These are phyloP conservation scores for Prionace glauca DNA, from an alignment of 2,797 vertebrate genomes.

Conservation along the genomic window DNA sequence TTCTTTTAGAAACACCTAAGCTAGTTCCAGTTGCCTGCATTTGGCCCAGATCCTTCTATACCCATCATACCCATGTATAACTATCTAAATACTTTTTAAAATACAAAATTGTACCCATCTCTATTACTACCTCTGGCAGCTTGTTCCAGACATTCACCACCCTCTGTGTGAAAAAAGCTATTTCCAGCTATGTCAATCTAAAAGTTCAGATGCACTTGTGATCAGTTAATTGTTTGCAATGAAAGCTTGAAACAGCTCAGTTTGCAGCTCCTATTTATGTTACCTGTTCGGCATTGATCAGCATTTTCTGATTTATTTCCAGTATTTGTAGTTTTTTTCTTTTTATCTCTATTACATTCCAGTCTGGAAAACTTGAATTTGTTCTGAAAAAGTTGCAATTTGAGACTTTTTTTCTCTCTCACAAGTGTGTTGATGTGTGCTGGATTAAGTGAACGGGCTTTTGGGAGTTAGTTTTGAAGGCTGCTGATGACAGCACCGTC, in stretches of 20 bases:
- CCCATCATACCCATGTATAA: no score
- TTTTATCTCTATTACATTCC: not conserved
- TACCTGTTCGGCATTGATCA: not conserved
- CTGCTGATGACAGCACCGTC: not conserved
- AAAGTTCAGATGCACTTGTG: not conserved
- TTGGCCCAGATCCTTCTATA: no score
- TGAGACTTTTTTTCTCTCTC: not conserved
- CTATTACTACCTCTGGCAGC: no score
- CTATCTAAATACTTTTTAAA: no score
- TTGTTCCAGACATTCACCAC: no score
- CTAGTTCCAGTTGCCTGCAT: no score
- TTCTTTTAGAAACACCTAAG: no score
- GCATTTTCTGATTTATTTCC: not conserved
- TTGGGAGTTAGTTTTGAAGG: not conserved
- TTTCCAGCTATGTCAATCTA: not conserved
- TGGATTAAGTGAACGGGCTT: not conserved
- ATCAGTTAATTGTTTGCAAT: not conserved
- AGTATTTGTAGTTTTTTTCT: not conserved
- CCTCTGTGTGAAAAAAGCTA: no score
- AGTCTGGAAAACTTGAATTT: not conserved
- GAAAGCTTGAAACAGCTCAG: not conserved
- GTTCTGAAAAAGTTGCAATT: not conserved
- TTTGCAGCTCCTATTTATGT: not conserved
- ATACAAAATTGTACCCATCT: no score
- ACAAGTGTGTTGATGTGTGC: not conserved